Percentiles rank a stretch among this genome's conserved stretches.
phyloP scores from a whole-genome alignment of 2,797 vertebrate genomes.

The Lophotriccus pileatus region DNA sequence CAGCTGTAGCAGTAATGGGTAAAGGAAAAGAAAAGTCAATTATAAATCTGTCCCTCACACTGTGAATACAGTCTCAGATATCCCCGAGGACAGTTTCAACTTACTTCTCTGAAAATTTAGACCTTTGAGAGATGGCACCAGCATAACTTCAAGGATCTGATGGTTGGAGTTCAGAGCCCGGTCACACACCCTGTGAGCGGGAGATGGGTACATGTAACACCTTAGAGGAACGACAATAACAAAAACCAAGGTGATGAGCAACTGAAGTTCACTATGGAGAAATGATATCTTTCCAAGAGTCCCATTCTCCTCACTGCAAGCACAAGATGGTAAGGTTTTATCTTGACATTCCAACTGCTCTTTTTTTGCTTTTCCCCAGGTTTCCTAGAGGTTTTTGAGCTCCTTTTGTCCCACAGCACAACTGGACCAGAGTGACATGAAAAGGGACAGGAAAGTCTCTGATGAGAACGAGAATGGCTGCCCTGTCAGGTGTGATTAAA shows the following conservation, averaged over 20 bases:
- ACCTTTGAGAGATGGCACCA: neutral
- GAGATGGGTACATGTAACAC: neutral
- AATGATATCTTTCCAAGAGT: neutral
- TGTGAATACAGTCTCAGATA: neutral
- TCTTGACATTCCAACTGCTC: neutral
- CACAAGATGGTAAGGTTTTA: neutral
- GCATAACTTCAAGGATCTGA: neutral
- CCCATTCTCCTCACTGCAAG: neutral
- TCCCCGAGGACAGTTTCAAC: neutral
- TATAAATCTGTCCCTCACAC: neutral
- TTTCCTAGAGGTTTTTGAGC: neutral
- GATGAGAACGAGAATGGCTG: neutral
- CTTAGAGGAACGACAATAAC: neutral
- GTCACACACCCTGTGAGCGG: neutral
- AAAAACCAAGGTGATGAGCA: neutral
- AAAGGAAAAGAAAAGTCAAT: neutral
- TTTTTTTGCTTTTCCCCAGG: neutral
- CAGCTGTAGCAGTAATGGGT: neutral
- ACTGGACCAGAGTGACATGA: neutral
- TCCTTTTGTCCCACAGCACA: neutral
- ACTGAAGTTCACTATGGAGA: neutral
- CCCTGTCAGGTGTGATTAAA: conserved; percentile 55
- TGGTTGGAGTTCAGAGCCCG: neutral
- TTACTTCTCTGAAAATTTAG: neutral
- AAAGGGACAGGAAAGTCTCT: neutral